Base-by-base conservation (phyloP, 2,888 invertebrate genomes). In the Callyntrura guangdongensis region DNA sequence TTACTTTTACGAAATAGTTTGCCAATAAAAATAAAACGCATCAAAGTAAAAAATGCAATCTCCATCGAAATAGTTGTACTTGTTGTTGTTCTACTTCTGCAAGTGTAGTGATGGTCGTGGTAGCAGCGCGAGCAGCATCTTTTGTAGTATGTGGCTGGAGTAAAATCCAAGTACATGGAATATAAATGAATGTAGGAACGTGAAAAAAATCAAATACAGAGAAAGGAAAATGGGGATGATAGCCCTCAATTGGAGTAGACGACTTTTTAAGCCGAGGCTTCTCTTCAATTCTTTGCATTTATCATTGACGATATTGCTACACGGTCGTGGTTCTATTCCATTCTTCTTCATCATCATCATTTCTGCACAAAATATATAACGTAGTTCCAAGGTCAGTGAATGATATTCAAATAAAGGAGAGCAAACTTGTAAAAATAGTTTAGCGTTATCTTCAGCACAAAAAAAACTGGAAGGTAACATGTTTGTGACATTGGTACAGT, bases 11-110 rank as follows among this genome's bases (percentile, higher is more conserved):
- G 27, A 77, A 77, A 77, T 77, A 77, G 77, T 77, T 77, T 77
- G 47, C 53, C 49, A 77, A 77, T 77, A 77, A 49, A 77, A 77
- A 25, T 74, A 77, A 77, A 77, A 77, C 53, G 77, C 77, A 77
- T 77, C 25, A 53, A 77, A 53, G 53, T 22, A 77, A 77, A 77
- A 77, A 49, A 77, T 77, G 53, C 77, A 77, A 77, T 53, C 25
- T 74, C 53, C 77, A n/a, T 25, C 2, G 53, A 77, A 77, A 77
- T 53, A 77, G 77, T 77, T 77, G 25, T 77, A 25, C 22, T 77
- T 77, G 49, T 77, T 74, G 61, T 61, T 64, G 64, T 22, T 14
- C 53, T 22, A 22, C 9, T 74, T 8, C 20, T 47, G 9, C 17
- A 17, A 12, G 12, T 6, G 69, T 45, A 17, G 36, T 69, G 45